Conservation (phyloP, 1,140 invertebrate species). For the Drosophila saltans region DNA sequence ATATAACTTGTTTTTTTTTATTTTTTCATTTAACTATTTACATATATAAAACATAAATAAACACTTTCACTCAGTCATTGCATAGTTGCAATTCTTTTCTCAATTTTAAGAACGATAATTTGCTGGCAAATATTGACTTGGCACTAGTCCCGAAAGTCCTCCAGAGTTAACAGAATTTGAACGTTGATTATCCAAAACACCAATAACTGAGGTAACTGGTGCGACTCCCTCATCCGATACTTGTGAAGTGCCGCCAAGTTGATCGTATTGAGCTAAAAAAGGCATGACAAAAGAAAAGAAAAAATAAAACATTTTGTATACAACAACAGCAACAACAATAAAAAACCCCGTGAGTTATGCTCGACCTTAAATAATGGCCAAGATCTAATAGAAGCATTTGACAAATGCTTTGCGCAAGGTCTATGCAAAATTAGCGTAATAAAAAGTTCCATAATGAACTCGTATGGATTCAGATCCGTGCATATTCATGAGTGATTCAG, state of each 20-base stretch:
- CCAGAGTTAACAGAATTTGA: not conserved
- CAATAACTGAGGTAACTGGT: constrained; percentile 77
- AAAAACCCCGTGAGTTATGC: constrained; percentile 20
- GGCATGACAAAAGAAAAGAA: constrained; percentile 4
- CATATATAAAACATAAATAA: constrained; percentile 31
- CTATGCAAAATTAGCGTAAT: constrained; percentile 33
- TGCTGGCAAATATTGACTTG: constrained; percentile 67
- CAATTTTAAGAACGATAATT: constrained; percentile 45
- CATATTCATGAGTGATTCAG: constrained; percentile 36
- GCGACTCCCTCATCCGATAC: constrained; percentile 77
- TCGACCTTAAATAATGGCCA: constrained; percentile 15
- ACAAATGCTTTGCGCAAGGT: constrained; percentile 40
- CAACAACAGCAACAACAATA: not conserved
- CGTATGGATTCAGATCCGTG: not conserved
- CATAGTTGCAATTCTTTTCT: not conserved
- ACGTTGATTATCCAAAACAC: constrained; percentile 60
- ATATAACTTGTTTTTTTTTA: constrained; percentile 7
- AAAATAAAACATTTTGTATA: not conserved
- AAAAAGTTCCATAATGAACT: constrained; percentile 24
- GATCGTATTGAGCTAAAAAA: constrained; percentile 76
- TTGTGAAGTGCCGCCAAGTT: constrained; percentile 78
- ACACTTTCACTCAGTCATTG: constrained; percentile 49
- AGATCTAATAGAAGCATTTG: constrained; percentile 27
- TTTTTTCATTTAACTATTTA: constrained; percentile 14
- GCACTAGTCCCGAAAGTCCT: constrained; percentile 28